A percentile compares a stretch with the other conserved stretches of the same genome.
phyloP scores from a whole-genome alignment of 1,140 invertebrate genomes.

The Cydia pomonella region DNA sequence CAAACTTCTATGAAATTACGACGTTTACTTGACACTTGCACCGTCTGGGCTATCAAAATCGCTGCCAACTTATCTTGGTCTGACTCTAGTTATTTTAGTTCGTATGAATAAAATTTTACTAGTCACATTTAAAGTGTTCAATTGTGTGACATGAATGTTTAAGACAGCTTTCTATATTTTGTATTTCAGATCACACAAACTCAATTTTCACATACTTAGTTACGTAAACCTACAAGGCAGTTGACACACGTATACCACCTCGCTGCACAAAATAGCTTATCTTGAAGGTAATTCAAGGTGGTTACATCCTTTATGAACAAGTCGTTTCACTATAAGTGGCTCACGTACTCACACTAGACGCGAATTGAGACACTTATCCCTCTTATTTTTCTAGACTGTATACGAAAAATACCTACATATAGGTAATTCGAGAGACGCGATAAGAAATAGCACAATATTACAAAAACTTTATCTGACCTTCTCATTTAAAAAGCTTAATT shows the following conservation, averaged over 20 bases:
- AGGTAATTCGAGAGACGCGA: background rate
- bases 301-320: background rate
- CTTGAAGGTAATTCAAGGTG: background rate
- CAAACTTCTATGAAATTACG: too few species aligned
- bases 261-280: background rate
- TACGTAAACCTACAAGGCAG: background rate
- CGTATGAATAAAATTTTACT: too few species aligned
- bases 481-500: background rate
- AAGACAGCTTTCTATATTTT: background rate
- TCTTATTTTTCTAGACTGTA: background rate
- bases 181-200: background rate
- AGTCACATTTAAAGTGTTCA: too few species aligned
- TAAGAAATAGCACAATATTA: background rate
- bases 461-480: background rate
- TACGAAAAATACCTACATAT: background rate
- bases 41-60: too few species aligned
- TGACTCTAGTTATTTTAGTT: too few species aligned
- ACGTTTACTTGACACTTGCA: too few species aligned
- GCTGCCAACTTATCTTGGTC: too few species aligned
- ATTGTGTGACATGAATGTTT: too few species aligned
- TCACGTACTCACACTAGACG: background rate
- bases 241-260: background rate
- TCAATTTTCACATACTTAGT: background rate
- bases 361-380: background rate
- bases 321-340: constrained; percentile 9